Evolutionary conservation across 2,888 invertebrate species (phyloP).

Genomic region (Andrena chrysosceles): DNA sequence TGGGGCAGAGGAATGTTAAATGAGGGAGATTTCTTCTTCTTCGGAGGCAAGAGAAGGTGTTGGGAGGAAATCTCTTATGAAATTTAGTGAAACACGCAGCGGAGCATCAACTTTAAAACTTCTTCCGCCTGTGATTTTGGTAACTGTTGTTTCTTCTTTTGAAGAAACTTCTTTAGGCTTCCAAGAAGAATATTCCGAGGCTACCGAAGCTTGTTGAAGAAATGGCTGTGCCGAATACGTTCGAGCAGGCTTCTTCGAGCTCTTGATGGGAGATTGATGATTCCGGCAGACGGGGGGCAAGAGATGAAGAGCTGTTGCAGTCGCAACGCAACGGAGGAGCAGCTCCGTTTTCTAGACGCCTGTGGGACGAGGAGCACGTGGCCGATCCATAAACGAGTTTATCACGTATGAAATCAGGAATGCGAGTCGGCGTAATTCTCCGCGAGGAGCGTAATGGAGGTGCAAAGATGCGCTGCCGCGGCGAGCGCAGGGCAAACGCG

Average conservation of each 20-base stretch:
- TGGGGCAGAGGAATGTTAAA: neutral
- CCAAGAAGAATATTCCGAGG: neutral
- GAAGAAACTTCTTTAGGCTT: neutral
- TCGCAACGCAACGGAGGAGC: neutral
- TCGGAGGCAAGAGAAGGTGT: neutral
- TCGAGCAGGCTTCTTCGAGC: neutral
- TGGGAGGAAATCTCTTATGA: neutral
- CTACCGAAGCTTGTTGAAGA: neutral
- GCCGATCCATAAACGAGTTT: slow-evolving; percentile 22
- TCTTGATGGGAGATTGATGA: slow-evolving; percentile 21
- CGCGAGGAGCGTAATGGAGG: slow-evolving; percentile 4
- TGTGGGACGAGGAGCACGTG: slow-evolving; percentile 9
- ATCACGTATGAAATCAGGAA: slow-evolving; percentile 45
- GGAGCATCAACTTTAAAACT: too few relatives aligned
- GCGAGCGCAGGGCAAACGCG: slow-evolving; percentile 7
- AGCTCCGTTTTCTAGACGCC: slow-evolving; percentile 7
- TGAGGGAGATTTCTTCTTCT: neutral
- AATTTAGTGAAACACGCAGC: too few relatives aligned
- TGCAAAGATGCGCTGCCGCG: neutral
- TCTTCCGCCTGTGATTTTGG: too few relatives aligned
- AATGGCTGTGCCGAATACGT: neutral
- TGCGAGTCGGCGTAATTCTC: slow-evolving; percentile 20
- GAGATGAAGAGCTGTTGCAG: slow-evolving; percentile 6
- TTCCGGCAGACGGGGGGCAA: neutral
- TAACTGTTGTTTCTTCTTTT: neutral